Conservation (phyloP, 2,888 invertebrate genomes). For the Willowsia nigromaculata region DNA sequence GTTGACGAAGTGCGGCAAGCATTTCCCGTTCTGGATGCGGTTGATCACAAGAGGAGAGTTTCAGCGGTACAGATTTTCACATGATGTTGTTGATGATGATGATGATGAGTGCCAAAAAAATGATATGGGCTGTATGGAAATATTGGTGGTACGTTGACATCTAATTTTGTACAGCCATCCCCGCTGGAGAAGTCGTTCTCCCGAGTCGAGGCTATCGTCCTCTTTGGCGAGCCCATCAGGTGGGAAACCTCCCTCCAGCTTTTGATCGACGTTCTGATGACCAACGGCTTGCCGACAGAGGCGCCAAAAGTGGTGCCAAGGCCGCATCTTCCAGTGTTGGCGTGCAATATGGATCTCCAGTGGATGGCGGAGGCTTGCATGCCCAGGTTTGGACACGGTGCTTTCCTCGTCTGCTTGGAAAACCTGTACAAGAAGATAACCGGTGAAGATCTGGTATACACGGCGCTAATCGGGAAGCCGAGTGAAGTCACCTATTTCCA, state of each 20-base stretch:
- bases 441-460: conserved; percentile 84
- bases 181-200: conserved; percentile 83
- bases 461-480: conserved; percentile 85
- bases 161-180: conserved; percentile 79
- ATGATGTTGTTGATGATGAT: conserved; percentile 45
- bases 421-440: conserved; percentile 85
- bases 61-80: conserved; percentile 79
- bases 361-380: conserved; percentile 85
- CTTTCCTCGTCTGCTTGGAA: conserved; percentile 84
- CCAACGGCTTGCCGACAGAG: conserved; percentile 83
- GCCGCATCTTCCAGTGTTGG: conserved; percentile 85
- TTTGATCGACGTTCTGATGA: conserved; percentile 84
- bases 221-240: conserved; percentile 85
- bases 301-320: conserved; percentile 81
- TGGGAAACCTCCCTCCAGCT: conserved; percentile 85
- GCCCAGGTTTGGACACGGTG: conserved; percentile 85
- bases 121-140: conserved; percentile 49
- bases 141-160: conserved; percentile 59
- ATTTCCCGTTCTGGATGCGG: conserved; percentile 84
- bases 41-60: conserved; percentile 81
- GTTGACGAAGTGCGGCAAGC: conserved; percentile 83
- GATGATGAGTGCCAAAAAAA: conserved; percentile 14
- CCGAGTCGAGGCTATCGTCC: conserved; percentile 83
- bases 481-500: conserved; percentile 85
- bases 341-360: conserved; percentile 84